Conservation (phyloP, 2,888 invertebrate genomes). For the Spisula subtruncata region DNA sequence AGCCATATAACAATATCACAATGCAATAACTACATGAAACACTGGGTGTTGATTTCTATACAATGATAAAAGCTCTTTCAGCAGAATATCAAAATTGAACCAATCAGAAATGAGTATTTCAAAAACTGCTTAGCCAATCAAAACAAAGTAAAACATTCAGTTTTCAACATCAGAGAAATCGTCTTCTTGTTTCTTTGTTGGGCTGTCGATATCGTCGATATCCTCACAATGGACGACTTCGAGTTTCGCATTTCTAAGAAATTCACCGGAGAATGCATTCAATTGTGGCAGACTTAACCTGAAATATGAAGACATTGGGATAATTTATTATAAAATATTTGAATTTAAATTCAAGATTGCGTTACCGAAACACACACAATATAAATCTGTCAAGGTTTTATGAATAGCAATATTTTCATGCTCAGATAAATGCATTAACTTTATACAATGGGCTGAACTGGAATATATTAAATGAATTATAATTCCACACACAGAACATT, state of each 20-base stretch:
- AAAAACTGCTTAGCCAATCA: neutral
- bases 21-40: conserved; percentile 19
- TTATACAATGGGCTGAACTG: neutral
- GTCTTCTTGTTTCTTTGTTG: conserved; percentile 71
- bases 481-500: neutral
- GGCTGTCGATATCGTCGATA: conserved; percentile 69
- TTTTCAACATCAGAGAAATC: conserved; percentile 57
- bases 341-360: neutral
- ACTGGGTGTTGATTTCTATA: neutral
- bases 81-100: conserved; percentile 23
- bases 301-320: neutral
- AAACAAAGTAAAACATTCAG: conserved; percentile 1
- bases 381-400: neutral
- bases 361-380: neutral
- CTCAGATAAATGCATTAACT: neutral
- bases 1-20: conserved; percentile 10
- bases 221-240: conserved; percentile 63
- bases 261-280: conserved; percentile 67
- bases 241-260: conserved; percentile 63
- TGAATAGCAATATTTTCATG: neutral
- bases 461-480: neutral
- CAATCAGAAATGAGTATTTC: conserved; percentile 23
- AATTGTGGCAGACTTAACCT: conserved; percentile 69
- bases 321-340: no score
- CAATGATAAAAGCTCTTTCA: conserved; percentile 22